Evolutionary conservation across 2,888 invertebrate genomes (phyloP).

Genomic region (Seira sanloemensis): DNA sequence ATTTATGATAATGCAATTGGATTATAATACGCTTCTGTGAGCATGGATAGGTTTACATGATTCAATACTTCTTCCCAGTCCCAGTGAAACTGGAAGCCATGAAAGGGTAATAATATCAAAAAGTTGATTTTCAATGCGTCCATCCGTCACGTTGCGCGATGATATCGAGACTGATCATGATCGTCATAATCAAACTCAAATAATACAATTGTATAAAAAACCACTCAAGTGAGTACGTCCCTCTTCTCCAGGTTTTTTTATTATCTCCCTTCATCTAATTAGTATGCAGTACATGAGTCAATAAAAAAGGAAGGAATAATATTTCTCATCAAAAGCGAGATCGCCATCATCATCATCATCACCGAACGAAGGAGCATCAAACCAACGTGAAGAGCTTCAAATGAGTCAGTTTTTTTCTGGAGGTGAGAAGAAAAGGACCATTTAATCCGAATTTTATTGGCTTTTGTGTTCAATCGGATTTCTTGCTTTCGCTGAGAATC

Average conservation of each 20-base stretch:
- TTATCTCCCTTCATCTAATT: conserved; percentile 28
- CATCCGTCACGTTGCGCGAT: conserved; percentile 30
- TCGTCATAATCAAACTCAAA: conserved; percentile 21
- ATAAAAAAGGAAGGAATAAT: too few relatives aligned
- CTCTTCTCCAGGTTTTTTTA: neutral
- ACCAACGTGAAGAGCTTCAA: neutral
- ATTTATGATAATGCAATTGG: neutral
- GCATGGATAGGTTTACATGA: too few relatives aligned
- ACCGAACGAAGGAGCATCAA: neutral
- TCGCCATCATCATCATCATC: conserved; percentile 15
- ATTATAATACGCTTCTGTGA: neutral
- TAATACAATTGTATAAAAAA: neutral
- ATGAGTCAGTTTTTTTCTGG: conserved; percentile 1
- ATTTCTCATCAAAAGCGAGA: conserved; percentile 32
- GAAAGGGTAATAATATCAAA: conserved; percentile 8
- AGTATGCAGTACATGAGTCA: conserved; percentile 36
- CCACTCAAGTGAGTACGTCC: too few relatives aligned
- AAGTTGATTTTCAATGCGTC: conserved; percentile 37
- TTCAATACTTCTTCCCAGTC: neutral
- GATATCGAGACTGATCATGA: conserved; percentile 21
- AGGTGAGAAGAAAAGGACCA: conserved; percentile 46
- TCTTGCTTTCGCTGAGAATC: neutral
- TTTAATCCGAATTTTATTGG: conserved; percentile 56
- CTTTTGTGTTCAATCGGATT: conserved; percentile 14
- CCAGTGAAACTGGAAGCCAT: neutral